A percentile compares a stretch with the other conserved stretches of the same genome.
phyloP scores from a whole-genome alignment of 1,140 invertebrate species.

The Probaryconus sp. region DNA sequence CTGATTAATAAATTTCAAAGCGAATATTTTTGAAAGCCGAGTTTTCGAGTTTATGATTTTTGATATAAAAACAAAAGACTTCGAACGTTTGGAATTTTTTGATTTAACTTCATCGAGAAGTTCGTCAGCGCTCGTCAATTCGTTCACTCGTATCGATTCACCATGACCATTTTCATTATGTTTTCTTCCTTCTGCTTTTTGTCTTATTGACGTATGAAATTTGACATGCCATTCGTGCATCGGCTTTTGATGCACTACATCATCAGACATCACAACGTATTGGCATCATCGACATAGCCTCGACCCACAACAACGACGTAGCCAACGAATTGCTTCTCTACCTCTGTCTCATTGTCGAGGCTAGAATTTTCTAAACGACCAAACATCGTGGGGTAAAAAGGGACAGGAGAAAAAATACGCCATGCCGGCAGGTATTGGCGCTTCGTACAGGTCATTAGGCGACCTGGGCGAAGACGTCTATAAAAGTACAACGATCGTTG shows the following conservation, averaged over 20 bases:
- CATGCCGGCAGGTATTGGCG: constrained; percentile 81
- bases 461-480: constrained; percentile 81
- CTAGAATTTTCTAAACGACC: constrained; percentile 30
- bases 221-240: constrained; percentile 66
- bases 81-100: too few species aligned
- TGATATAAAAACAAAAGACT: too few species aligned
- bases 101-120: too few species aligned
- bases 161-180: constrained; percentile 61
- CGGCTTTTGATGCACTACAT: constrained; percentile 61
- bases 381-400: constrained; percentile 55
- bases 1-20: too few species aligned
- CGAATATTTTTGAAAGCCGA: too few species aligned
- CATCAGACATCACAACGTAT: constrained; percentile 42
- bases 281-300: constrained; percentile 22
- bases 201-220: constrained; percentile 74
- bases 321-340: neutral
- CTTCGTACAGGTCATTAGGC: constrained; percentile 82
- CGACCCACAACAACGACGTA: neutral
- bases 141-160: neutral
- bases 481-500: constrained; percentile 81
- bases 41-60: too few species aligned
- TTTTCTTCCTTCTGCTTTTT: constrained; percentile 69
- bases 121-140: constrained; percentile 26
- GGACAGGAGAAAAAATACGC: constrained; percentile 57
- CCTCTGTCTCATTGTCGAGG: constrained; percentile 47